Evolutionary conservation across 2,113 vertebrate genomes (phyloP).

Genomic region (Sardina pilchardus): DNA sequence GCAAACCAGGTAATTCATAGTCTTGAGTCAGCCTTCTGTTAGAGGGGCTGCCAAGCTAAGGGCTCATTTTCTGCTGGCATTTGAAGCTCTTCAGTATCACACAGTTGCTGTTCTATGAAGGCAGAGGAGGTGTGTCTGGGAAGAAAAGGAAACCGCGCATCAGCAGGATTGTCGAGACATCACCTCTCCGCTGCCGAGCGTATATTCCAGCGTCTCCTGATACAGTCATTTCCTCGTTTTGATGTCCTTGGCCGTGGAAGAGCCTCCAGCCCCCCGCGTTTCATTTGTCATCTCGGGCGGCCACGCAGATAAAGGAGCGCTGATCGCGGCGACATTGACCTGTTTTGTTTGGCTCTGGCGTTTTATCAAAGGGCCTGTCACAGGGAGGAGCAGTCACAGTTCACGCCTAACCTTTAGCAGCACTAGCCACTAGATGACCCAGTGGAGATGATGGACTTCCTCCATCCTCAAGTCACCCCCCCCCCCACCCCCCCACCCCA

Average conservation of each 20-base stretch:
- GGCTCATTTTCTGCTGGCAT: neutral
- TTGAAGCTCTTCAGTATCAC: neutral
- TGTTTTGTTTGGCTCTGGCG: conserved; percentile 33
- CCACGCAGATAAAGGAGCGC: conserved; percentile 33
- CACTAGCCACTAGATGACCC: conserved; percentile 64
- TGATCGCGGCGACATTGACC: conserved; percentile 43
- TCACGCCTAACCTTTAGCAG: conserved; percentile 59
- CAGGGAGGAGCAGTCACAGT: conserved; percentile 46
- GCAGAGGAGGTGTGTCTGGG: neutral
- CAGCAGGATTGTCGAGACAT: neutral
- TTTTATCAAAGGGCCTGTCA: conserved; percentile 57
- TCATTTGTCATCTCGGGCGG: conserved; percentile 38
- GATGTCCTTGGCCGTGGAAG: conserved; percentile 26
- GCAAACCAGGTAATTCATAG: neutral
- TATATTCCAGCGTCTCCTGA: neutral
- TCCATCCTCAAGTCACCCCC: neutral
- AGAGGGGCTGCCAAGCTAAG: neutral
- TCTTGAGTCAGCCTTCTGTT: neutral
- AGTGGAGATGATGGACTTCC: conserved; percentile 63
- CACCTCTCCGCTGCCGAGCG: neutral
- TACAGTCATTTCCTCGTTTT: neutral
- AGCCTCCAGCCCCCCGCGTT: conserved; percentile 26
- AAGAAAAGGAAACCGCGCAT: neutral
- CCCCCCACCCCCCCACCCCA: neutral
- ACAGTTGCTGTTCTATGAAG: neutral